phyloP scores from a whole-genome alignment of 2,888 invertebrate genomes.

The Archips xylosteana region DNA sequence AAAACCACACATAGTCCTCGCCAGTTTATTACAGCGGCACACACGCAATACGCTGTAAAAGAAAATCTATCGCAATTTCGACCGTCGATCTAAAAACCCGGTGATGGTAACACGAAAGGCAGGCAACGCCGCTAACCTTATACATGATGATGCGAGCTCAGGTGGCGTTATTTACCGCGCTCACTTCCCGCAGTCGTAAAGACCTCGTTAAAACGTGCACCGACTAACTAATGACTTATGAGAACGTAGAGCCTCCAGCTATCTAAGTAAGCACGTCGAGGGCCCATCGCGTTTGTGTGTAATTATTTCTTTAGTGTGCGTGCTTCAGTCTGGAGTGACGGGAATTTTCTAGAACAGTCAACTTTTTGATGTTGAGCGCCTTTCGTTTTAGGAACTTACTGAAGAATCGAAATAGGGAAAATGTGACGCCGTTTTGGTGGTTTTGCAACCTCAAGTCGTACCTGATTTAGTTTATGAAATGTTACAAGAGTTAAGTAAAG shows the following conservation, averaged over 20 bases:
- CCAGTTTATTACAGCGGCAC: background rate
- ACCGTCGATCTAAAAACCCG: constrained; percentile 13
- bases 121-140: constrained; percentile 1
- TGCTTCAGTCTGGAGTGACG: constrained; percentile 11
- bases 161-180: constrained; percentile 44
- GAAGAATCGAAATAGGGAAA: too few species aligned
- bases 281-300: constrained; percentile 20
- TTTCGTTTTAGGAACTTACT: background rate
- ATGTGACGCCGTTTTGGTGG: too few species aligned
- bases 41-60: background rate
- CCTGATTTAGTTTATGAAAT: too few species aligned
- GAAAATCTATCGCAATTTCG: constrained; percentile 15
- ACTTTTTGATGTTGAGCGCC: background rate
- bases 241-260: constrained; percentile 31
- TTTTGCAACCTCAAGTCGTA: too few species aligned
- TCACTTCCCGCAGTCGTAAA: constrained; percentile 40
- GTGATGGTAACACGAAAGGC: constrained; percentile 7
- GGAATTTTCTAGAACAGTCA: background rate
- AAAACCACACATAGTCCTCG: background rate
- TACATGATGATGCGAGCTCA: constrained; percentile 38
- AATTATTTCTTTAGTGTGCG: constrained; percentile 29
- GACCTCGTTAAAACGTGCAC: constrained; percentile 44
- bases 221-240: constrained; percentile 43
- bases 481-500: too few species aligned
- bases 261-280: constrained; percentile 32